Conservation (phyloP, 2,113 vertebrate genomes). For the Anser brachyrhynchus region DNA sequence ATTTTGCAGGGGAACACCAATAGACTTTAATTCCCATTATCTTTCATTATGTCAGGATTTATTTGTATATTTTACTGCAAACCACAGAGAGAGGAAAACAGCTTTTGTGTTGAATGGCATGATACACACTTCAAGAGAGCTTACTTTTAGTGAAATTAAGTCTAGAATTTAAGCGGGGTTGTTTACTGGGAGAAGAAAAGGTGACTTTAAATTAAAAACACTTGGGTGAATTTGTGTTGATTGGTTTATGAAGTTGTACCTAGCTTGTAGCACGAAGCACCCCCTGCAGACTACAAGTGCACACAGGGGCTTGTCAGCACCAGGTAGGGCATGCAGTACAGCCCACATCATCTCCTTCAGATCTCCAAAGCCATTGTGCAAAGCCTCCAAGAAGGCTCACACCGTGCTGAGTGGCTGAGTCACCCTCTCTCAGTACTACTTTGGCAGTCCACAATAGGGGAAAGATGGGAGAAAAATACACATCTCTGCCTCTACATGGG, state of each 20-base stretch:
- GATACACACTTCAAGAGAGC: rapidly evolving
- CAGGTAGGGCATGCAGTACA: not conserved
- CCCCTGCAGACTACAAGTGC: not conserved
- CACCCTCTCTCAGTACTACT: not conserved
- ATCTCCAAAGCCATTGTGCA: not conserved
- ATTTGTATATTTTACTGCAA: not conserved
- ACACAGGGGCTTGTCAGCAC: not conserved
- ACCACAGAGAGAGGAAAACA: not conserved
- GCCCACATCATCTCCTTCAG: not conserved
- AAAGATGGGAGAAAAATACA: not conserved
- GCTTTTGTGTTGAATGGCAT: not conserved
- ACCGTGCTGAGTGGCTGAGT: not conserved
- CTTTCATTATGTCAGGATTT: not conserved
- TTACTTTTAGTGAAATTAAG: not conserved
- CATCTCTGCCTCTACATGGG: not conserved
- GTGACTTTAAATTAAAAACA: not conserved
- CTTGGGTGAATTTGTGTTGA: not conserved
- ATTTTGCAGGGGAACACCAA: not conserved
- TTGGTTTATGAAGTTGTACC: not conserved
- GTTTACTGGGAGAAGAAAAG: not conserved
- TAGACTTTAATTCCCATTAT: not conserved
- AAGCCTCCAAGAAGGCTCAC: not conserved
- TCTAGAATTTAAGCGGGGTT: not conserved
- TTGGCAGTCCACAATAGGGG: not conserved
- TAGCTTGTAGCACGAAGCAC: not conserved